Evolutionary conservation across 2,888 invertebrate genomes (phyloP).

Genomic region (Labia minor): DNA sequence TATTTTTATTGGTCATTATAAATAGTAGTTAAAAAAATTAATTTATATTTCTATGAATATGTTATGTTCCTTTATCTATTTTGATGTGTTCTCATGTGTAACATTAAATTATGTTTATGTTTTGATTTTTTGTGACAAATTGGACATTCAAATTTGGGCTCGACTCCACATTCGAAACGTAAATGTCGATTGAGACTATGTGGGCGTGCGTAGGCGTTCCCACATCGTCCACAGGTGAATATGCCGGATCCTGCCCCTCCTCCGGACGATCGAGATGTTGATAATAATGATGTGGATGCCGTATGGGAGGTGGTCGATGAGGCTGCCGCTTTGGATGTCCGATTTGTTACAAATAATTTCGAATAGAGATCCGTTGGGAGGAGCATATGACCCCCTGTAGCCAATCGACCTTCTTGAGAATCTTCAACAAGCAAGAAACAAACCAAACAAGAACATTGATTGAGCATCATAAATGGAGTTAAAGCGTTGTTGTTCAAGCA

Average conservation of each 20-base stretch:
- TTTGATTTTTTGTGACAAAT: conserved; percentile 50
- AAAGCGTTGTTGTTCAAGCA: too few species aligned
- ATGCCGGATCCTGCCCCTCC: conserved; percentile 3
- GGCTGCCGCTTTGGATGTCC: background rate
- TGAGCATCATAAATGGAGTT: too few species aligned
- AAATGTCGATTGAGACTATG: conserved; percentile 47
- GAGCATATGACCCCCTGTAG: conserved; percentile 20
- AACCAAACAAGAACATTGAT: too few species aligned
- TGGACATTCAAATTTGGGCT: conserved; percentile 50
- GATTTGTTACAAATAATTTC: conserved; percentile 16
- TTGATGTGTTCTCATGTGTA: conserved; percentile 41
- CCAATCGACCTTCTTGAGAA: conserved; percentile 19
- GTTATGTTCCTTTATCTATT: conserved; percentile 29
- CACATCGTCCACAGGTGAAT: conserved; percentile 43
- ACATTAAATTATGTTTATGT: conserved; percentile 42
- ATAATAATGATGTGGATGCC: conserved; percentile 17
- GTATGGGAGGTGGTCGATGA: conserved; percentile 18
- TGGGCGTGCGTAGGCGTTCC: conserved; percentile 46
- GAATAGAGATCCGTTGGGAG: conserved; percentile 18
- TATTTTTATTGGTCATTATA: conserved; percentile 2
- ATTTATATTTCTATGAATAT: background rate
- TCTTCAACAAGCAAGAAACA: conserved; percentile 15
- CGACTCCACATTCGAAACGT: conserved; percentile 48
- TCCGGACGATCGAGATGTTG: background rate
- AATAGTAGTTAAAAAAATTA: background rate